Evolutionary conservation across 2,113 vertebrate species (phyloP).

Genomic region (Corythornis cristatus): DNA sequence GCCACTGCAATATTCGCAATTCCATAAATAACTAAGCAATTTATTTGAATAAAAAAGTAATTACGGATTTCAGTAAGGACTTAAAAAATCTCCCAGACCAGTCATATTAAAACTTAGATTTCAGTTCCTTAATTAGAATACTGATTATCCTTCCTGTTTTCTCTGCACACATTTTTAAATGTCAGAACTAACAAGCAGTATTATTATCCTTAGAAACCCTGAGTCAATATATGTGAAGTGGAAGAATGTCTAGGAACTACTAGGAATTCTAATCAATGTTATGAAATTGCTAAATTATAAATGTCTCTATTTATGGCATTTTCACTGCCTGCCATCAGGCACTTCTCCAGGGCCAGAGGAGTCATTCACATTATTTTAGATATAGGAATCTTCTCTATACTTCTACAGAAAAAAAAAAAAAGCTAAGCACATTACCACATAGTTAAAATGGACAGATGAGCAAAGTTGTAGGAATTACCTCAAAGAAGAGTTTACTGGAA

Average conservation of each 20-base stretch:
- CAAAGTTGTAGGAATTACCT: neutral
- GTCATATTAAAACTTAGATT: neutral
- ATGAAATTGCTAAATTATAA: neutral
- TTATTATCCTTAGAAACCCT: neutral
- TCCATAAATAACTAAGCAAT: neutral
- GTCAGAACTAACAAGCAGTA: slow-evolving; percentile 13
- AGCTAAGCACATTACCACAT: neutral
- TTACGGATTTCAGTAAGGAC: neutral
- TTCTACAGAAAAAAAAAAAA: neutral
- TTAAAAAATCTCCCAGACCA: neutral
- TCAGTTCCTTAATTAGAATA: slow-evolving; percentile 47
- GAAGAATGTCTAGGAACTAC: neutral
- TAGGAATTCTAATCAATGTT: neutral
- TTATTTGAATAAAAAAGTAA: neutral
- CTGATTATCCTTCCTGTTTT: slow-evolving; percentile 44
- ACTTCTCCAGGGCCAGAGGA: neutral
- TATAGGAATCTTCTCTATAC: neutral
- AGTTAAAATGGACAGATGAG: neutral
- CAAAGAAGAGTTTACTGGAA: neutral
- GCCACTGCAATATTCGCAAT: neutral
- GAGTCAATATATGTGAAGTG: neutral
- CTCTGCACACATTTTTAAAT: slow-evolving; percentile 5
- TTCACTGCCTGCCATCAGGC: neutral
- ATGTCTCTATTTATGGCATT: neutral
- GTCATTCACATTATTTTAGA: neutral